phyloP scores from a whole-genome alignment of 2,797 vertebrate species.

The Aldrovandia affinis region DNA sequence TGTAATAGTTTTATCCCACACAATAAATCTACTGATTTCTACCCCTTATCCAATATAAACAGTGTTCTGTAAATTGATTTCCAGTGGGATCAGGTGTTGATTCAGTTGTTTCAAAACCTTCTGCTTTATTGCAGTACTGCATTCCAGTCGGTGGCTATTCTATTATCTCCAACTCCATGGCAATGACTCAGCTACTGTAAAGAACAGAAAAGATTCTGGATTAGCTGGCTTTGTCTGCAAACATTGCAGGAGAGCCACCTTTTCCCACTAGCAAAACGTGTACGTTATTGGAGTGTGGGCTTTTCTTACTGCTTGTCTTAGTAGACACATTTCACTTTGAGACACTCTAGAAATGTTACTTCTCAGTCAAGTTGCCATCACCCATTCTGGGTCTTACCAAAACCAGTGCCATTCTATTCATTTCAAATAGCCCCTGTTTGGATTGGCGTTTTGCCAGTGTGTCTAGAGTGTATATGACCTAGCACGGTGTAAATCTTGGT shows the following conservation, averaged over 20 bases:
- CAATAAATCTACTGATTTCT: neutral
- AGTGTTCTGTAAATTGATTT: neutral
- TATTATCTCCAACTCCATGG: neutral
- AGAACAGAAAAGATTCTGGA: neutral
- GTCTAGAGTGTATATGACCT: too few relatives aligned
- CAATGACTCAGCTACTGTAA: neutral
- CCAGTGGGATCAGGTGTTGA: neutral
- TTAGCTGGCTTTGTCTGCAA: neutral
- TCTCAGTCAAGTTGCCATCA: too few relatives aligned
- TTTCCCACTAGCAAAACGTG: neutral
- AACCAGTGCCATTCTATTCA: too few relatives aligned
- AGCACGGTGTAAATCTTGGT: too few relatives aligned
- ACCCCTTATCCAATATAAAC: neutral
- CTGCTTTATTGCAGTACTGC: neutral
- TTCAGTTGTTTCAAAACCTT: neutral
- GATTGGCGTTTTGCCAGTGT: too few relatives aligned
- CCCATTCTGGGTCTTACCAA: too few relatives aligned
- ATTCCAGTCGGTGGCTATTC: neutral
- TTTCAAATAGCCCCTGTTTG: too few relatives aligned
- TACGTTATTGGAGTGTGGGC: too few relatives aligned
- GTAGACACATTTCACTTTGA: too few relatives aligned
- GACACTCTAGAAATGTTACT: too few relatives aligned
- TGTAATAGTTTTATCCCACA: constrained; percentile 1
- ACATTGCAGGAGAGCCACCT: neutral
- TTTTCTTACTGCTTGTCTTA: too few relatives aligned